Conservation (phyloP, 2,888 invertebrate genomes). For the Euzetes globulus region DNA sequence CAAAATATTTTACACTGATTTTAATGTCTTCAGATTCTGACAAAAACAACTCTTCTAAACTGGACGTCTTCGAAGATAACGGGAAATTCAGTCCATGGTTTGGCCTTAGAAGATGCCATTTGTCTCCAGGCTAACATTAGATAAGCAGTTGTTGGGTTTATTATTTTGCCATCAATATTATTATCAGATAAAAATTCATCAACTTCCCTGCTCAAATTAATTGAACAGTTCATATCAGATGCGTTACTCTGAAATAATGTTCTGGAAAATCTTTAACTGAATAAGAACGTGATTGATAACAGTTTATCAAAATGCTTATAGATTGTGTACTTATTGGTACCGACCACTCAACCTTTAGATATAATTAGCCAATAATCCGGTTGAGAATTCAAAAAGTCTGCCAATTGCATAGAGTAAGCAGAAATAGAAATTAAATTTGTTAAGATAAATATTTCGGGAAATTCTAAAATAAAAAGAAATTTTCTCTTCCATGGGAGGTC, state of each 20-base stretch:
- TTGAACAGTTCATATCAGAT: neutral
- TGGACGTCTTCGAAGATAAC: slow-evolving; percentile 56
- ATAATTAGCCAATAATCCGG: slow-evolving; percentile 64
- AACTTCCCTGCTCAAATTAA: neutral
- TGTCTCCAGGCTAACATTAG: slow-evolving; percentile 71
- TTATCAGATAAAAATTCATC: slow-evolving; percentile 48
- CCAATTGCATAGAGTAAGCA: no score
- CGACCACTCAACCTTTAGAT: slow-evolving; percentile 61
- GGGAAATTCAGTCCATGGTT: slow-evolving; percentile 66
- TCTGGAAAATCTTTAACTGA: slow-evolving; percentile 41
- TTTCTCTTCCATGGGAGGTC: no score
- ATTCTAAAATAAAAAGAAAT: no score
- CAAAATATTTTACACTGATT: no score
- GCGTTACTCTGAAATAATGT: neutral
- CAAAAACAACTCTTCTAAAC: no score
- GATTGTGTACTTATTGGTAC: slow-evolving; percentile 85
- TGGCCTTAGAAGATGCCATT: slow-evolving; percentile 48
- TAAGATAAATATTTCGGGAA: no score
- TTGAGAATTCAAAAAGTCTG: slow-evolving; percentile 61
- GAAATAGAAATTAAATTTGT: no score
- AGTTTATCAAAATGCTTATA: slow-evolving; percentile 72
- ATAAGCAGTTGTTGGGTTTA: slow-evolving; percentile 43
- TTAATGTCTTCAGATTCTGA: slow-evolving; percentile 55
- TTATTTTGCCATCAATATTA: slow-evolving; percentile 51
- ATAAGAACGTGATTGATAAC: slow-evolving; percentile 68